Evolutionary conservation across 2,113 vertebrate genomes (phyloP).

Genomic region (Muntiacus muntjak): DNA sequence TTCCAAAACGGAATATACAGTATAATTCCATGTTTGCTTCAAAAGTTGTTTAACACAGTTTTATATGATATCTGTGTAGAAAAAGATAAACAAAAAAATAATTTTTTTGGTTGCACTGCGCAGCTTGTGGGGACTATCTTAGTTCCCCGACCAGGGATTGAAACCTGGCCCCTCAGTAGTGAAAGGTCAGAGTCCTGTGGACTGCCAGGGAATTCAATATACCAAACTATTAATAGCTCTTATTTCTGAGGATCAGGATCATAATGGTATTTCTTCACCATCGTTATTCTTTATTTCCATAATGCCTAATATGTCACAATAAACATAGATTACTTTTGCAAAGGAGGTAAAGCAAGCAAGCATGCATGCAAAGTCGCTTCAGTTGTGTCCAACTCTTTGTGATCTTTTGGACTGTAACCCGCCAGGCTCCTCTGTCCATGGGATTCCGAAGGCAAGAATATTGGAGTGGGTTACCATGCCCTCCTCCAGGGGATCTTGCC

Average conservation of each 20-base stretch:
- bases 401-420: neutral
- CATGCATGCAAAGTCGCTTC: neutral
- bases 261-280: neutral
- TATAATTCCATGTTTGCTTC: neutral
- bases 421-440: neutral
- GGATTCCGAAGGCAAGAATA: neutral
- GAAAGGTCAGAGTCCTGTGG: neutral
- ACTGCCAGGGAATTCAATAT: neutral
- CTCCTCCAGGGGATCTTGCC: neutral
- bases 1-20: neutral
- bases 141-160: neutral
- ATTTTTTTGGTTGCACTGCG: neutral
- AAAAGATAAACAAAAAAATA: constrained; percentile 12
- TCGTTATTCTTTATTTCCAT: neutral
- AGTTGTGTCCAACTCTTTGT: neutral
- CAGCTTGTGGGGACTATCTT: neutral
- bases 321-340: neutral
- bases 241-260: neutral
- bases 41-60: neutral
- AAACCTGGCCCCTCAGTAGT: neutral
- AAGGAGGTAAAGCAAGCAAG: neutral
- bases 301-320: neutral
- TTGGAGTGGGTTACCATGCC: neutral
- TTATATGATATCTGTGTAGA: neutral
- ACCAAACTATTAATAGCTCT: neutral